Evolutionary conservation across 2,113 vertebrate species (phyloP).

Genomic region (Campylomormyrus numenius): DNA sequence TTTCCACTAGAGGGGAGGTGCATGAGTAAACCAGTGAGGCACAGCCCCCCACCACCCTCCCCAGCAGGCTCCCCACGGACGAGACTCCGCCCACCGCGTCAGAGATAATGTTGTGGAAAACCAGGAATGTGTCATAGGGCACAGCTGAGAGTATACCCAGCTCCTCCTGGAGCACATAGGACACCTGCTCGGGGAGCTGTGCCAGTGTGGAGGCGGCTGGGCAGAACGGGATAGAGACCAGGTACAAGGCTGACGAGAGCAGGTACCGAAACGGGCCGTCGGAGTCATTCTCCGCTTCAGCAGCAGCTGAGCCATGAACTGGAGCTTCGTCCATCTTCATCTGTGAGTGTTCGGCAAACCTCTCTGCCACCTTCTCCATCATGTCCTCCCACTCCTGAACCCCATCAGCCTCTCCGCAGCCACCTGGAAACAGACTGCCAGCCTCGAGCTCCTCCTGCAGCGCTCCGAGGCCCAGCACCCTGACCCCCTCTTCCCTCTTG

Average conservation of each 20-base stretch:
- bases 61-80: slow-evolving; percentile 36
- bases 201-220: slow-evolving; percentile 50
- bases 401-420: slow-evolving; percentile 40
- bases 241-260: slow-evolving; percentile 47
- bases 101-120: slow-evolving; percentile 51
- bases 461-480: slow-evolving; percentile 46
- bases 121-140: slow-evolving; percentile 44
- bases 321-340: not conserved
- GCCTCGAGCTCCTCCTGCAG: slow-evolving; percentile 51
- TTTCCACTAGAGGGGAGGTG: slow-evolving; percentile 43
- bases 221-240: slow-evolving; percentile 48
- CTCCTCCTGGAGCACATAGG: slow-evolving; percentile 57
- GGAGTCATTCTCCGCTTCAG: slow-evolving; percentile 39
- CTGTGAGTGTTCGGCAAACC: not conserved
- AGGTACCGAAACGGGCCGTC: slow-evolving; percentile 41
- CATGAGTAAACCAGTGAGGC: slow-evolving; percentile 41
- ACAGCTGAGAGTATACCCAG: slow-evolving; percentile 48
- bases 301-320: not conserved
- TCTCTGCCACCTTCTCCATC: not conserved
- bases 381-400: slow-evolving; percentile 15
- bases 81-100: slow-evolving; percentile 45
- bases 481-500: slow-evolving; percentile 33
- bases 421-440: slow-evolving; percentile 51
- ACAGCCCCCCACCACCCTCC: slow-evolving; percentile 34
- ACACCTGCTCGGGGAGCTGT: slow-evolving; percentile 52